Percentiles rank a stretch among this genome's conserved stretches.
Evolutionary conservation across 2,888 invertebrate genomes (phyloP).

Genomic region (Hypolimnas misippus): DNA sequence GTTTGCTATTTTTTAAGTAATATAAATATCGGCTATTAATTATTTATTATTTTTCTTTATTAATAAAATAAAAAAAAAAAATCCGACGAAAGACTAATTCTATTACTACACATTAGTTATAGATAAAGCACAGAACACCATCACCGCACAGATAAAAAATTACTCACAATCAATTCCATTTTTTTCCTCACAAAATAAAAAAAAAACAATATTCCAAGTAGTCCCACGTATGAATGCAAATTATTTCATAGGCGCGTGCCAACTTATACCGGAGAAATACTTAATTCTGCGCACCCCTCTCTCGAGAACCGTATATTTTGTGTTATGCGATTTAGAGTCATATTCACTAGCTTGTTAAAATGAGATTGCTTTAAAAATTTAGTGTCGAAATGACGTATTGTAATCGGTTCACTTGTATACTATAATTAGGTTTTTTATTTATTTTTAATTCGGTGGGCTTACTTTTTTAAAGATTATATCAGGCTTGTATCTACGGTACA

Average conservation of each 20-base stretch:
- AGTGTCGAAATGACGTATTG: background rate
- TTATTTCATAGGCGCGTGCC: slow-evolving; percentile 48
- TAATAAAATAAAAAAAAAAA: slow-evolving; percentile 5
- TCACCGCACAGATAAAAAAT: slow-evolving; percentile 35
- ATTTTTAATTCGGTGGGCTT: too few species aligned
- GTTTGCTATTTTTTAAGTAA: too few species aligned
- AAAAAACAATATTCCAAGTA: slow-evolving; percentile 39
- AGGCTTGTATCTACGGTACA: too few species aligned
- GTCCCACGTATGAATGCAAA: slow-evolving; percentile 57
- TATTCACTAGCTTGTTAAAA: background rate
- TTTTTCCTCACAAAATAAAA: slow-evolving; percentile 33
- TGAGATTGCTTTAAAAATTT: background rate
- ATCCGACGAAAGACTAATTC: too few species aligned
- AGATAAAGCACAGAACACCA: slow-evolving; percentile 16
- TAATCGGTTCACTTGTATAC: background rate
- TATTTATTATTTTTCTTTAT: too few species aligned
- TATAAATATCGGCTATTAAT: too few species aligned
- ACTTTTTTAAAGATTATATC: too few species aligned
- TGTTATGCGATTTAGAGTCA: background rate
- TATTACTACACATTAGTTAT: background rate
- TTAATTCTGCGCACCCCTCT: slow-evolving; percentile 55
- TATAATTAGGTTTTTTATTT: too few species aligned
- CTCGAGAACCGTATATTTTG: slow-evolving; percentile 12
- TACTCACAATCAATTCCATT: slow-evolving; percentile 59
- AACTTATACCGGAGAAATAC: slow-evolving; percentile 74